Evolutionary conservation across 2,113 vertebrate species (phyloP), one percentile per base, ranked within the genome.

Genomic region (Odontesthes bonariensis): DNA sequence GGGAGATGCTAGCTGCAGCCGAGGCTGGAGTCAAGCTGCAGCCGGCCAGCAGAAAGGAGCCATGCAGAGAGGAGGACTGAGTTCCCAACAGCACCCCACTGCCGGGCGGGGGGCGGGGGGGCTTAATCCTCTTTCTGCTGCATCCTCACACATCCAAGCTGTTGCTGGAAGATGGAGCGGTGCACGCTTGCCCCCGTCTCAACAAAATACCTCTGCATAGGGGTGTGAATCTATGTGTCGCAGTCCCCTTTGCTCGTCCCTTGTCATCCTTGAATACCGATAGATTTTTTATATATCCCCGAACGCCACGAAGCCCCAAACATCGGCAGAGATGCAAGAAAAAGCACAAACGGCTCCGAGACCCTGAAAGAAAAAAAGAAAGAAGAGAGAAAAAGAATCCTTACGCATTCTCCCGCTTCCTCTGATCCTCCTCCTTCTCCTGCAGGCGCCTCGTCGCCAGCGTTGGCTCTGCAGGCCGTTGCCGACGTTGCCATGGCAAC

Each of bases 401-500:
- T 96, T 95, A 95, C 95, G 33, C 93, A 94, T 93, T 92, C 93
- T 90, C 89, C 77, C 70, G 92, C 76, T 85, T 90, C 88, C 86
- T 90, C 90, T 82, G 75, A 65, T 69, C 86, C 81, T 13, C 83
- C 85, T 77, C 80, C 82, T 89, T 70, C 83, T 73, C 87, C 86
- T n/a, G 90, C 86, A 75, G 91, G 69, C 71, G 82, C 77, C 74
- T 93, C 90, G 64, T 84, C 87, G 83, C 88, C 90, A 90, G 92
- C 79, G 69, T 93, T 91, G 33, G 90, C 92, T 91, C 93, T 68
- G 91, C 93, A 92, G 92, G 89, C 93, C 85, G 88, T 85, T 75
- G 94, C 91, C 89, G 94, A 69, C 78, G 94, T 95, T 93, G 94
- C 92, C 95, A 95, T 93, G 93, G 95, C 91, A 94, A 95, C 95